Conservation (phyloP, 2,797 vertebrate genomes). For the Anabas testudineus region DNA sequence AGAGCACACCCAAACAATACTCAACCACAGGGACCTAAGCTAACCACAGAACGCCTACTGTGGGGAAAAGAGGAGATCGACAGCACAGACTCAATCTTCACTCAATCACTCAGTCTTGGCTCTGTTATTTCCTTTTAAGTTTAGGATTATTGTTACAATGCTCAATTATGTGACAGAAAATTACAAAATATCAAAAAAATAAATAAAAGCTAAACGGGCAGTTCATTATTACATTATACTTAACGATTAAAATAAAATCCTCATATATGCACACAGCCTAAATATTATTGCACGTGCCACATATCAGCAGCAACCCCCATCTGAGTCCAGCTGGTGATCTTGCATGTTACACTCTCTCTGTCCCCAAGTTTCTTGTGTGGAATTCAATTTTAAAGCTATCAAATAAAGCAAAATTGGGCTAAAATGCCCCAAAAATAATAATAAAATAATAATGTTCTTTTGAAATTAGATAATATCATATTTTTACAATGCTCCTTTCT, state of each 20-base stretch:
- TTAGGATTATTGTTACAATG: not conserved
- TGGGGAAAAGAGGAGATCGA: slow-evolving; percentile 49
- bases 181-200: not conserved
- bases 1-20: slow-evolving; percentile 77
- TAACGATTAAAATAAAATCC: not conserved
- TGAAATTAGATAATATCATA: too few relatives aligned
- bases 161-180: not conserved
- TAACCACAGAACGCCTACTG: slow-evolving; percentile 60
- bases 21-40: slow-evolving; percentile 70
- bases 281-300: too few relatives aligned
- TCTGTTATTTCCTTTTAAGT: slow-evolving; percentile 10
- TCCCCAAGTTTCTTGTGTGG: too few relatives aligned
- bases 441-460: too few relatives aligned
- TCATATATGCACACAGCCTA: too few relatives aligned
- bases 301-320: too few relatives aligned
- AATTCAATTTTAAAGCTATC: too few relatives aligned
- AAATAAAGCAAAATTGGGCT: too few relatives aligned
- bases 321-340: too few relatives aligned
- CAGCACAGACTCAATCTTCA: slow-evolving; percentile 44
- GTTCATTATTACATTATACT: not conserved
- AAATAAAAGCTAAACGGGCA: not conserved
- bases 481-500: not conserved
- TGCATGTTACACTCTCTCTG: too few relatives aligned
- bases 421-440: too few relatives aligned
- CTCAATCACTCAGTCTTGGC: not conserved